Conservation (phyloP, 2,113 vertebrate species). For the Lathamus discolor region DNA sequence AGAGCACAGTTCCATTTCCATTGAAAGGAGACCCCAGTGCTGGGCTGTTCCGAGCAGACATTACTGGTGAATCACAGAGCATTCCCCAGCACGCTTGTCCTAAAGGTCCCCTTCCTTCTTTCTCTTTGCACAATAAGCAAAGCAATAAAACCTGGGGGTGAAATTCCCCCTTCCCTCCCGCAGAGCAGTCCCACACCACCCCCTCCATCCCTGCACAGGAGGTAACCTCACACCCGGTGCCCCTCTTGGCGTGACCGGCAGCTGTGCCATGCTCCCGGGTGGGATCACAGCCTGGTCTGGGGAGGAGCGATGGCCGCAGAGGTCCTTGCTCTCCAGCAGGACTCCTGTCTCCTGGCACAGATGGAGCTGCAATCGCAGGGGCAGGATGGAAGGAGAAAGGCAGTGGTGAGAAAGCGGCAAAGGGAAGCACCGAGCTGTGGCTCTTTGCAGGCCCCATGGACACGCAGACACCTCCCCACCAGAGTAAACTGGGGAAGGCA, state of each 20-base stretch:
- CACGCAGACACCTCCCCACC: accelerated
- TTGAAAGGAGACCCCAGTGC: background rate
- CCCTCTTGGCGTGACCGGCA: background rate
- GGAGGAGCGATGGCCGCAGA: background rate
- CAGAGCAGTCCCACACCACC: background rate
- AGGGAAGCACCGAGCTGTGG: background rate
- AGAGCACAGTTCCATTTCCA: background rate
- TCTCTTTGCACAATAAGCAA: background rate
- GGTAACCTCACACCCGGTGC: background rate
- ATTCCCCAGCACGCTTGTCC: background rate
- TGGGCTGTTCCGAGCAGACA: background rate
- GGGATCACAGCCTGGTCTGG: background rate
- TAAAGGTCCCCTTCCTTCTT: background rate
- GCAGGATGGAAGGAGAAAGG: background rate
- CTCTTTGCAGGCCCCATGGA: background rate
- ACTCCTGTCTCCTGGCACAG: background rate
- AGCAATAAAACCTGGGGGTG: background rate
- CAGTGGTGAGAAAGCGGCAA: background rate
- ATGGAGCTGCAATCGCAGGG: background rate
- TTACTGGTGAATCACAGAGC: background rate
- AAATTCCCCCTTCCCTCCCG: background rate
- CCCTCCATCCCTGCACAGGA: background rate
- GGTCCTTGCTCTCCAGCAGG: background rate
- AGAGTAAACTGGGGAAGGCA: background rate
- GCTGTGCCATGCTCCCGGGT: background rate